A percentile compares a stretch with the other conserved stretches of the same genome.
Conservation (phyloP, 1,140 invertebrate species). For the Brachystomella parvula region DNA sequence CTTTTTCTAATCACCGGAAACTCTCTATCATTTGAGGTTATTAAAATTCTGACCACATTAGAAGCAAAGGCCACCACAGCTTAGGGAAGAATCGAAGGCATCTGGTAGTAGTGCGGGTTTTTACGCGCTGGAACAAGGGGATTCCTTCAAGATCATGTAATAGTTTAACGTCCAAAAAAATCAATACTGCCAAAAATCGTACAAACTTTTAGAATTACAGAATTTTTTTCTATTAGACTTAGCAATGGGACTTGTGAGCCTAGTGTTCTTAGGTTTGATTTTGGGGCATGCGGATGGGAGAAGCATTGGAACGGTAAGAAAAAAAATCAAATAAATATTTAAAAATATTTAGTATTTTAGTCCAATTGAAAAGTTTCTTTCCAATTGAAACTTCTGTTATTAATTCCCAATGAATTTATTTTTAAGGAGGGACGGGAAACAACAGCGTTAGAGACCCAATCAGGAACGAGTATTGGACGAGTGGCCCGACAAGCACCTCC, state of each 20-base stretch:
- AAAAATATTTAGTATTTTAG: neutral
- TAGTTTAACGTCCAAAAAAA: too few relatives aligned
- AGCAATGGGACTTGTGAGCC: neutral
- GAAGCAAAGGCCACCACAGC: neutral
- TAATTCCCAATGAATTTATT: neutral
- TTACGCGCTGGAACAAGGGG: too few relatives aligned
- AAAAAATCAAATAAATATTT: neutral
- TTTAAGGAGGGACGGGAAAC: too few relatives aligned
- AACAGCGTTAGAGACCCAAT: too few relatives aligned
- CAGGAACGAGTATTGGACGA: too few relatives aligned
- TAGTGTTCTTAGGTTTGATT: neutral
- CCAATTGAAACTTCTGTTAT: neutral
- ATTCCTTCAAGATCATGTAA: too few relatives aligned
- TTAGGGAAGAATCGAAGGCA: too few relatives aligned
- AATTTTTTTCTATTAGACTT: too few relatives aligned
- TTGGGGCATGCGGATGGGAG: neutral
- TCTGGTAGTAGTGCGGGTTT: too few relatives aligned
- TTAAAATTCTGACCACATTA: neutral
- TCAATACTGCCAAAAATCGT: neutral
- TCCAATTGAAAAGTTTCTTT: neutral
- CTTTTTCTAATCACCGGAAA: slow-evolving; percentile 9
- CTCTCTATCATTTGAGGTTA: neutral
- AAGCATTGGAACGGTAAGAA: neutral
- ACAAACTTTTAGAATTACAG: neutral
- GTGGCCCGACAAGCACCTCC: too few relatives aligned